Base-by-base conservation (phyloP, 2,888 invertebrate genomes). In the Mythimna ferrago region DNA sequence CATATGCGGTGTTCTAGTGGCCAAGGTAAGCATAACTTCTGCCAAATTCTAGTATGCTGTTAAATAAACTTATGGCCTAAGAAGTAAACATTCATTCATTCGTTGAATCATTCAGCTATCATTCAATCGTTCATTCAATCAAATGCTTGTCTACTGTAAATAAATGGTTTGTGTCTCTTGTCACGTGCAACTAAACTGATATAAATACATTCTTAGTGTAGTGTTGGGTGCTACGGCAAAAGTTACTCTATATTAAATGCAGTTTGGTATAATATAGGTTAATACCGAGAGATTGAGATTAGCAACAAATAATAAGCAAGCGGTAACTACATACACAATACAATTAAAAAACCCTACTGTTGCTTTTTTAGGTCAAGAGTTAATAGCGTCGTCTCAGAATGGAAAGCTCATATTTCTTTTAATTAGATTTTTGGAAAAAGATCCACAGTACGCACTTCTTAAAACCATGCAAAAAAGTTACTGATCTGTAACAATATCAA, bases 201-300 rank as follows among this genome's bases (percentile, higher is more conserved):
- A 68, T 58, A 66, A 58, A 71, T 54, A 63, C 26, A 26, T 26
- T 26, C 48, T 32, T 76, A 80, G 56, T 64, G 60, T 81, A 81
- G 69, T 67, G 19, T 65, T 19, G 82, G 48, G 84, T 83, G 82
- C 82, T 83, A 78, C 66, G 84, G 81, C 66, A 10, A 66, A 70
- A 62, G 53, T 75, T 48, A 65, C 35, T 56, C 60, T 54, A 32
- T 38, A 58, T 6, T 38, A 19, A 54, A 10, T n/a, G 16, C 58
- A 56, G 66, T 76, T 76, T 67, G 70, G 61, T 70, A 63, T 66
- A 66, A 51, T 66, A 58, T n/a, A n/a, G 2, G 6, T n/a, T 44
- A 0, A 48, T 11, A n/a, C n/a, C n/a, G n/a, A n/a, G 51, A n/a
- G 51, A n/a, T 53, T 53, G 14, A n/a, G 51, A 53, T n/a, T 2